phyloP scores from a whole-genome alignment of 2,797 vertebrate genomes.

The Sebastes itinus region DNA sequence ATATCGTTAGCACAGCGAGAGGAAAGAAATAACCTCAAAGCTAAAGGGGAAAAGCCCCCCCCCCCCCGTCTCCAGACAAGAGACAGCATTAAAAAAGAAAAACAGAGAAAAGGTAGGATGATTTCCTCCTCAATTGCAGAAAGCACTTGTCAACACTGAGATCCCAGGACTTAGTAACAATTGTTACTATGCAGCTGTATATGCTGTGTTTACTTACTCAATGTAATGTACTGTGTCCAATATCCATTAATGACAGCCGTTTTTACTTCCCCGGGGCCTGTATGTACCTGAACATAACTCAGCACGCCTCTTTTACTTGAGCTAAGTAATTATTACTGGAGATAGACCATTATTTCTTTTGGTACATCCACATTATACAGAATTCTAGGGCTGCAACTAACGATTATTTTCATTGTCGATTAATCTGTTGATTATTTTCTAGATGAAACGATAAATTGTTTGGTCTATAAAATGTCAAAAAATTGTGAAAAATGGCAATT shows the following conservation, averaged over 20 bases:
- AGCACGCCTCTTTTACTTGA: background rate
- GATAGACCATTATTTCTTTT: background rate
- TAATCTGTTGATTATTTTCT: too few species aligned
- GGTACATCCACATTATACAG: background rate
- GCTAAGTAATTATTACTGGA: background rate
- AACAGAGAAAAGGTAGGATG: conserved; percentile 7
- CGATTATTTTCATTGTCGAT: too few species aligned
- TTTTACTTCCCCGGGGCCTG: background rate
- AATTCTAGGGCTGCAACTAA: background rate
- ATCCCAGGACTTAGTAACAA: conserved; percentile 37
- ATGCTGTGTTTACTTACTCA: conserved; percentile 13
- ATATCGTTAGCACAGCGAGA: conserved; percentile 44
- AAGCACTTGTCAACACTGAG: conserved; percentile 41
- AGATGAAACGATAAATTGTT: too few species aligned
- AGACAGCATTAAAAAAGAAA: conserved; percentile 33
- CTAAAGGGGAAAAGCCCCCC: background rate
- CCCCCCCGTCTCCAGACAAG: conserved; percentile 7
- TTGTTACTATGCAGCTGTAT: conserved; percentile 21
- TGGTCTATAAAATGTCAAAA: too few species aligned
- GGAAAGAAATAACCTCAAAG: conserved; percentile 56
- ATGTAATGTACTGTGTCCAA: background rate
- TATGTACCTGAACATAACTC: conserved; percentile 22
- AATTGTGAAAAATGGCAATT: too few species aligned
- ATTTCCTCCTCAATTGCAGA: conserved; percentile 34
- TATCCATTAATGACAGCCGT: conserved; percentile 15